Percentiles rank a stretch among this genome's conserved stretches.
These are phyloP conservation scores for Podarcis raffonei DNA, from an alignment of 2,113 vertebrate genomes.

Conservation along the genomic window DNA sequence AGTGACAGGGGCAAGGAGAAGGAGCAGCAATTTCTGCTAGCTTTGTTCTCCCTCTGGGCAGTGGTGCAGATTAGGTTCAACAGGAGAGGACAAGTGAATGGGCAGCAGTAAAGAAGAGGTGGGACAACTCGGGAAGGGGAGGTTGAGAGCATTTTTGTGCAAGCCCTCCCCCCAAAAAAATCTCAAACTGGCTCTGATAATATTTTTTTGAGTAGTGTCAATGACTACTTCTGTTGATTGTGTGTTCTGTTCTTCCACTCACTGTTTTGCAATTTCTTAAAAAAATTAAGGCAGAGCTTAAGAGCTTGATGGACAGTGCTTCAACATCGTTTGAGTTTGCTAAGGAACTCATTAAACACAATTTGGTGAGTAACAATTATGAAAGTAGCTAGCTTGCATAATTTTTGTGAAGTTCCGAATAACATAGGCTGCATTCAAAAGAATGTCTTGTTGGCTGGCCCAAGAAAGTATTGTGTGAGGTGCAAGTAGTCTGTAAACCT, in stretches of 20 bases:
- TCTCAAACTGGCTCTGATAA: too few relatives aligned
- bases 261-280: constrained; percentile 1
- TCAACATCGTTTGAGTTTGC: constrained; percentile 96
- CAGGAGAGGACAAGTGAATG: too few relatives aligned
- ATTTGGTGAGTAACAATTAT: constrained; percentile 83
- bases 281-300: constrained; percentile 87
- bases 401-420: neutral
- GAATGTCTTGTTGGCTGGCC: neutral
- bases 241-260: neutral
- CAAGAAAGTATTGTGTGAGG: neutral
- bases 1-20: too few relatives aligned
- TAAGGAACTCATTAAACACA: constrained; percentile 96
- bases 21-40: too few relatives aligned
- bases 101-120: too few relatives aligned
- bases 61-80: too few relatives aligned
- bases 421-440: neutral
- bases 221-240: neutral
- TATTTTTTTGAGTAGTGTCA: neutral
- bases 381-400: neutral
- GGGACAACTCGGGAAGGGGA: too few relatives aligned
- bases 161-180: too few relatives aligned
- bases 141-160: too few relatives aligned
- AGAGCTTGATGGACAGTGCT: constrained; percentile 90
- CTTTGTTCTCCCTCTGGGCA: too few relatives aligned
- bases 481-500: neutral